Conservation (phyloP, 2,113 vertebrate species). For the Miniopterus natalensis region DNA sequence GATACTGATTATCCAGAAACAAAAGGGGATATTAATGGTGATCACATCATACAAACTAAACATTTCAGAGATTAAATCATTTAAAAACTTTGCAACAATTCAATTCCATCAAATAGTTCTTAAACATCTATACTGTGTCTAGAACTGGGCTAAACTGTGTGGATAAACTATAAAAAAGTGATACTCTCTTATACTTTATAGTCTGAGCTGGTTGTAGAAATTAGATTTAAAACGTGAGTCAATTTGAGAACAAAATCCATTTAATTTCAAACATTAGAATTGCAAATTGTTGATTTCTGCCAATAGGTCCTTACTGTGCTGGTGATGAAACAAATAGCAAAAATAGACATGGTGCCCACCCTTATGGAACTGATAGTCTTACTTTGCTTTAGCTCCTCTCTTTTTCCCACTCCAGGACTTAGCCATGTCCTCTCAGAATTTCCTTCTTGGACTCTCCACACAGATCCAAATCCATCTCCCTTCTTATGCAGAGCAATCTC, state of each 20-base stretch:
- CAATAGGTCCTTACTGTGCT: neutral
- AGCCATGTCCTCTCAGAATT: neutral
- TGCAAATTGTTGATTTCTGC: neutral
- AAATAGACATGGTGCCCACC: neutral
- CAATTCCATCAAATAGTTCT: neutral
- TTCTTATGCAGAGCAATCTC: neutral
- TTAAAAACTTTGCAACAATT: neutral
- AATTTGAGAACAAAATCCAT: neutral
- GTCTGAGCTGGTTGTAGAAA: neutral
- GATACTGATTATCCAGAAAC: neutral
- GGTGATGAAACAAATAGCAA: neutral
- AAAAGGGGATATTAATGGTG: neutral
- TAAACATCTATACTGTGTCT: neutral
- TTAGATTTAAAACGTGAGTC: neutral
- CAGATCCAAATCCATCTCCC: fast-evolving
- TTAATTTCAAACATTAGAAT: slow-evolving; percentile 34
- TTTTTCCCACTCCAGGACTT: neutral
- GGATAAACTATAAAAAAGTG: neutral
- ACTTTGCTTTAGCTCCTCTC: neutral
- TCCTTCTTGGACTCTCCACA: neutral
- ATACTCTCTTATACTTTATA: neutral
- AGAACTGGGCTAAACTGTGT: neutral
- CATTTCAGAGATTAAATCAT: neutral
- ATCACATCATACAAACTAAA: neutral
- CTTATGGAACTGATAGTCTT: neutral